Conservation (phyloP, 2,888 invertebrate species). For the Phaonia tiefii region DNA sequence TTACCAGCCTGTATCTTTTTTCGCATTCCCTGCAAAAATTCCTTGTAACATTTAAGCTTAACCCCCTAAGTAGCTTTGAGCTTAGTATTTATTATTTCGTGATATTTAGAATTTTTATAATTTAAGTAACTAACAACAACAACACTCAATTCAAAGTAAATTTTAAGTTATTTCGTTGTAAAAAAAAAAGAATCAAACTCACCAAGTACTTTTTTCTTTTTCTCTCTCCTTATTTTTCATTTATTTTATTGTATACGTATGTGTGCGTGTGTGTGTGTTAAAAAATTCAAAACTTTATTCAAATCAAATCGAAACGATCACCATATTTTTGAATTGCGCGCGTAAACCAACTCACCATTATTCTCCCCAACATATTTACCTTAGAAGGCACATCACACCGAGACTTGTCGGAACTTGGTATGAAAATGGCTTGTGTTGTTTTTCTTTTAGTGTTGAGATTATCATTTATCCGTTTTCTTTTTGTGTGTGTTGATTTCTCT, state of each 20-base stretch:
- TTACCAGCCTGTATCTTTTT: background rate
- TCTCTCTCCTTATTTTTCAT: constrained; percentile 45
- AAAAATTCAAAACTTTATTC: constrained; percentile 7
- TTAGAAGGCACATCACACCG: constrained; percentile 80
- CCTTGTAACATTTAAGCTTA: constrained; percentile 46
- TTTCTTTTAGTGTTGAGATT: constrained; percentile 30
- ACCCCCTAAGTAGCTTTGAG: constrained; percentile 52
- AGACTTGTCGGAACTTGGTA: constrained; percentile 81
- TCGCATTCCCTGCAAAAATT: no score
- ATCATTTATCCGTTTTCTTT: constrained; percentile 36
- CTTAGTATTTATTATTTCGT: constrained; percentile 34
- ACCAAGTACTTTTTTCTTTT: constrained; percentile 47
- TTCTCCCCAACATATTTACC: constrained; percentile 13
- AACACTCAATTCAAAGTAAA: constrained; percentile 16
- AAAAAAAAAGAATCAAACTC: no score
- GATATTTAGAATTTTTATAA: constrained; percentile 5
- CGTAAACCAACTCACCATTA: constrained; percentile 18
- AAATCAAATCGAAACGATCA: background rate
- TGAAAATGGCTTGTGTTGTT: constrained; percentile 70
- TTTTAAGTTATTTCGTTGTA: constrained; percentile 58
- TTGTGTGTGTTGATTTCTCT: constrained; percentile 24
- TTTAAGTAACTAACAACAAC: constrained; percentile 56
- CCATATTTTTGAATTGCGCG: background rate
- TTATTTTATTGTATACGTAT: background rate
- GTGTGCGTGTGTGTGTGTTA: constrained; percentile 12